A percentile compares a stretch with the other conserved stretches of the same genome.
Evolutionary conservation across 1,140 invertebrate genomes (phyloP).

Genomic region (Drosophila truncata): DNA sequence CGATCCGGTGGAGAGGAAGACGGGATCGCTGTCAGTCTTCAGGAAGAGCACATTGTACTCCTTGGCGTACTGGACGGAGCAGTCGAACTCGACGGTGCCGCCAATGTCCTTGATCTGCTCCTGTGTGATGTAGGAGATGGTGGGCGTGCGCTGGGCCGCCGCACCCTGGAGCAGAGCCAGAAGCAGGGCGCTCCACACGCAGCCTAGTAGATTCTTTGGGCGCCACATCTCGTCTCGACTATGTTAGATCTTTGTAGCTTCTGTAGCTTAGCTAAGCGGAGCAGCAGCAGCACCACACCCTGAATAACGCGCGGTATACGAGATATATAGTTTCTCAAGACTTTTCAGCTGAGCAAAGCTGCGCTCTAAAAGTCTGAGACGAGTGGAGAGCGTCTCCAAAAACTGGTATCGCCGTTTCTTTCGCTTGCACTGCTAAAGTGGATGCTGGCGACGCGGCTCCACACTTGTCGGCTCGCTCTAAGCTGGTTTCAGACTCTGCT

Average conservation of each 20-base stretch:
- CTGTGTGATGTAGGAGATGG: slow-evolving; percentile 96
- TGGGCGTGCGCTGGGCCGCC: slow-evolving; percentile 91
- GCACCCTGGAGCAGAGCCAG: slow-evolving; percentile 40
- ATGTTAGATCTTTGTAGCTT: slow-evolving; percentile 22
- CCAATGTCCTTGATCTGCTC: slow-evolving; percentile 97
- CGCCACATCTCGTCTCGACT: slow-evolving; percentile 54
- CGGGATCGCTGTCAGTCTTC: slow-evolving; percentile 86
- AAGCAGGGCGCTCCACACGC: slow-evolving; percentile 44
- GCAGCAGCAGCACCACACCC: slow-evolving; percentile 74
- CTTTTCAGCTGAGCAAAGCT: slow-evolving; percentile 46
- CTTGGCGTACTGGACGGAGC: slow-evolving; percentile 94
- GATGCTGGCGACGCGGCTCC: slow-evolving; percentile 60
- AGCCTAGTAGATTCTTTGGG: slow-evolving; percentile 25
- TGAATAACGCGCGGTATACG: slow-evolving; percentile 45
- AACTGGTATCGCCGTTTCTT: slow-evolving; percentile 63
- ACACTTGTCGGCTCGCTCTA: slow-evolving; percentile 76
- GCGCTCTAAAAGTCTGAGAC: slow-evolving; percentile 40
- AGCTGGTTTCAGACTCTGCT: slow-evolving; percentile 61
- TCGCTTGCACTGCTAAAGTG: slow-evolving; percentile 52
- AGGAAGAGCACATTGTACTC: slow-evolving; percentile 95
- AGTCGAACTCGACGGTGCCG: slow-evolving; percentile 93
- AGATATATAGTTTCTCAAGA: slow-evolving; percentile 29
- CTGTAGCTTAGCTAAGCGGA: slow-evolving; percentile 8
- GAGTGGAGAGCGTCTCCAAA: slow-evolving; percentile 50
- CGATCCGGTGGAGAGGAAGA: slow-evolving; percentile 90